A percentile compares a stretch with the other conserved stretches of the same genome.
Evolutionary conservation across 2,888 invertebrate genomes (phyloP).

Genomic region (Bellardia pandia): DNA sequence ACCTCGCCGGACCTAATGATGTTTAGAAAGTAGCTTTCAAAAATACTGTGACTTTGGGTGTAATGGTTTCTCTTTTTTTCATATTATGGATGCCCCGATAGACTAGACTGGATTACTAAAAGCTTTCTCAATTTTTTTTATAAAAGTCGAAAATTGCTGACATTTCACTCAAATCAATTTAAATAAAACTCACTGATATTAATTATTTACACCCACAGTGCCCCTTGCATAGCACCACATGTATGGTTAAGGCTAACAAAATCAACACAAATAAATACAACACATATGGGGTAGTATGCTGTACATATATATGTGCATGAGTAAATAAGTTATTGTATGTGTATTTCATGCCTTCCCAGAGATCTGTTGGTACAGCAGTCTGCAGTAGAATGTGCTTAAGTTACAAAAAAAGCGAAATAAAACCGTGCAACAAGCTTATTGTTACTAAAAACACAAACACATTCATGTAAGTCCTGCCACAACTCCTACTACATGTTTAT

Average conservation of each 20-base stretch:
- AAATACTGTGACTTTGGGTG: too few relatives aligned
- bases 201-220: slow-evolving; percentile 12
- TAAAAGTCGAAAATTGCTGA: neutral
- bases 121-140: too few relatives aligned
- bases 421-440: slow-evolving; percentile 59
- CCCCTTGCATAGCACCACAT: neutral
- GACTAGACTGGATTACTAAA: too few relatives aligned
- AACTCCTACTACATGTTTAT: slow-evolving; percentile 20
- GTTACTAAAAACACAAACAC: neutral
- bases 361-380: slow-evolving; percentile 26
- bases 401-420: slow-evolving; percentile 9
- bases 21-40: too few relatives aligned
- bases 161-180: neutral
- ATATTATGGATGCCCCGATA: too few relatives aligned
- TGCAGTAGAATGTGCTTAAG: slow-evolving; percentile 8
- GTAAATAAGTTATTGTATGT: neutral
- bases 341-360: neutral
- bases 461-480: neutral
- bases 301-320: neutral
- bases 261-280: slow-evolving; percentile 8
- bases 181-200: neutral
- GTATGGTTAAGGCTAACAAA: neutral
- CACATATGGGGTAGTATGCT: slow-evolving; percentile 27
- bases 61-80: too few relatives aligned
- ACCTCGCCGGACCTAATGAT: too few relatives aligned